phyloP scores from a whole-genome alignment of 1,140 invertebrate genomes.

The Lineus longissimus region DNA sequence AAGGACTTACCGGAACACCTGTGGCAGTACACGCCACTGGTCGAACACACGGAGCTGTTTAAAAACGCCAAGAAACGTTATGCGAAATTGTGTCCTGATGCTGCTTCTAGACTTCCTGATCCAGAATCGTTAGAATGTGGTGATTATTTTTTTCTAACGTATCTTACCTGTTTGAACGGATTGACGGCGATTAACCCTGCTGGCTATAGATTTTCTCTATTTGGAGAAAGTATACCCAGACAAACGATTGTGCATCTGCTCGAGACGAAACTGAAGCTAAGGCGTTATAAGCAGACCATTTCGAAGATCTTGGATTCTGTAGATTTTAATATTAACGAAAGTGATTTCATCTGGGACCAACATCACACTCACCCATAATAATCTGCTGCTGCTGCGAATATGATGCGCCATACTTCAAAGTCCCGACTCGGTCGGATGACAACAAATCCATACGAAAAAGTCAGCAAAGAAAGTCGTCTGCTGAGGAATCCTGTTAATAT shows the following conservation, averaged over 20 bases:
- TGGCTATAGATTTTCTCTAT: slow-evolving; percentile 6
- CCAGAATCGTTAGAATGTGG: not conserved
- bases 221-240: slow-evolving; percentile 4
- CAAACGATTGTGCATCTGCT: slow-evolving; percentile 5
- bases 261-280: not conserved
- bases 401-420: slow-evolving; percentile 5
- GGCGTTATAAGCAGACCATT: not conserved
- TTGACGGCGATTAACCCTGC: slow-evolving; percentile 2
- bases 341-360: not conserved
- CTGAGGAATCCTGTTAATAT: not conserved
- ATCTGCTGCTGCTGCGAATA: not conserved
- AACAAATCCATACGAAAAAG: not conserved
- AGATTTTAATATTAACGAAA: slow-evolving; percentile 5
- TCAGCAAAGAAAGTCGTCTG: not conserved
- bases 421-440: not conserved
- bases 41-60: slow-evolving; percentile 2
- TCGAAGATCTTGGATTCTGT: slow-evolving; percentile 6
- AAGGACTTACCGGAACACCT: slow-evolving; percentile 1
- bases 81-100: slow-evolving; percentile 3
- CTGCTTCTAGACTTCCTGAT: not conserved
- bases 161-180: slow-evolving; percentile 3
- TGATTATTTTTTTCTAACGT: slow-evolving; percentile 6
- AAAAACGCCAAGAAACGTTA: not conserved
- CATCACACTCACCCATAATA: not conserved
- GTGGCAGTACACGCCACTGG: slow-evolving; percentile 1